Conservation (phyloP, 2,797 vertebrate species). For the Diglossa cyanea region DNA sequence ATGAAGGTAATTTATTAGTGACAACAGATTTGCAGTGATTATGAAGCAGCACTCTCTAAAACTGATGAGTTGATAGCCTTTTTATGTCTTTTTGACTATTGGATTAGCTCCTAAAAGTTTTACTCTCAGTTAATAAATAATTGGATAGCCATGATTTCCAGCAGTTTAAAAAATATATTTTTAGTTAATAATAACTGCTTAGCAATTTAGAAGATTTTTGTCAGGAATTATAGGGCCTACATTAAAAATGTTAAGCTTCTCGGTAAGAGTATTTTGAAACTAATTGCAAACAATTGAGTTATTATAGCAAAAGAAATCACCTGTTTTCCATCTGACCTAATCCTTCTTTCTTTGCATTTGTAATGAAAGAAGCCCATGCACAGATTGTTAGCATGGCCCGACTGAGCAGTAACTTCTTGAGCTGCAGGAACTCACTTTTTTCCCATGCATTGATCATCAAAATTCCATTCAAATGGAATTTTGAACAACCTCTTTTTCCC, state of each 20-base stretch:
- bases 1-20: neutral
- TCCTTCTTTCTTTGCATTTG: neutral
- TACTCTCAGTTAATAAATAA: neutral
- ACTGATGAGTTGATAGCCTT: neutral
- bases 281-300: slow-evolving; percentile 2
- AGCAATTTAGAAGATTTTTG: neutral
- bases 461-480: neutral
- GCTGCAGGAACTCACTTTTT: neutral
- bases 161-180: neutral
- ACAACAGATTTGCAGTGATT: neutral
- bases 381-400: neutral
- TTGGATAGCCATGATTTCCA: neutral
- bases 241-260: neutral
- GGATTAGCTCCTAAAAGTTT: neutral
- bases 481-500: neutral
- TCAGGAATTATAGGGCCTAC: neutral
- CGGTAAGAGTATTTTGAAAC: neutral
- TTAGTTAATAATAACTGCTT: neutral
- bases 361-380: neutral
- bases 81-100: neutral
- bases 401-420: neutral
- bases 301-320: neutral
- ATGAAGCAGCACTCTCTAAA: neutral
- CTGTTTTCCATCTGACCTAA: neutral
- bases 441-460: neutral